Evolutionary conservation across 1,140 invertebrate genomes (phyloP).

Genomic region (Heliothis subflexa): DNA sequence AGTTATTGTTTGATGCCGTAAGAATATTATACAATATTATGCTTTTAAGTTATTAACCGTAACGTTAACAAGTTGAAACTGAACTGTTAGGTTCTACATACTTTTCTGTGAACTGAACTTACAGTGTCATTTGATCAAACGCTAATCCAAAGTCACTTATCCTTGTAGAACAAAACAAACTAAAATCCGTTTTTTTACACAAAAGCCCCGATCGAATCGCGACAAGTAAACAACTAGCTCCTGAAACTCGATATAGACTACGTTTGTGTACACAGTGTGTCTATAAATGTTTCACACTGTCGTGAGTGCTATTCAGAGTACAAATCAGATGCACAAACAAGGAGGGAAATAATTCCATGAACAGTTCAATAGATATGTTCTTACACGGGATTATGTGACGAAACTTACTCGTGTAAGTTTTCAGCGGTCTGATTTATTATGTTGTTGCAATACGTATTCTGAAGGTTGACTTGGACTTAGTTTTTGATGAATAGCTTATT

Average conservation of each 20-base stretch:
- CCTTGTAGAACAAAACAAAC: not conserved
- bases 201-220: slow-evolving; percentile 25
- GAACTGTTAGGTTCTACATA: too few relatives aligned
- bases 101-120: not conserved
- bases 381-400: not conserved
- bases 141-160: not conserved
- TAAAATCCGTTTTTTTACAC: slow-evolving; percentile 4
- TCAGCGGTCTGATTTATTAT: not conserved
- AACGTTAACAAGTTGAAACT: too few relatives aligned
- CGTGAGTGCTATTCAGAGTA: slow-evolving; percentile 31
- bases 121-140: not conserved
- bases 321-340: slow-evolving; percentile 34
- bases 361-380: not conserved
- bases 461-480: not conserved
- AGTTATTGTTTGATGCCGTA: too few relatives aligned
- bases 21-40: too few relatives aligned
- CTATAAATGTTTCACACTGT: slow-evolving; percentile 31
- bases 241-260: slow-evolving; percentile 34
- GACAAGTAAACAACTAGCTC: slow-evolving; percentile 29
- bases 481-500: not conserved
- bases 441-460: not conserved
- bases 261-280: slow-evolving; percentile 22
- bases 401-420: not conserved
- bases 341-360: slow-evolving; percentile 12
- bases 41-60: too few relatives aligned